phyloP scores from a whole-genome alignment of 2,797 vertebrate species.

The Salarias fasciatus region DNA sequence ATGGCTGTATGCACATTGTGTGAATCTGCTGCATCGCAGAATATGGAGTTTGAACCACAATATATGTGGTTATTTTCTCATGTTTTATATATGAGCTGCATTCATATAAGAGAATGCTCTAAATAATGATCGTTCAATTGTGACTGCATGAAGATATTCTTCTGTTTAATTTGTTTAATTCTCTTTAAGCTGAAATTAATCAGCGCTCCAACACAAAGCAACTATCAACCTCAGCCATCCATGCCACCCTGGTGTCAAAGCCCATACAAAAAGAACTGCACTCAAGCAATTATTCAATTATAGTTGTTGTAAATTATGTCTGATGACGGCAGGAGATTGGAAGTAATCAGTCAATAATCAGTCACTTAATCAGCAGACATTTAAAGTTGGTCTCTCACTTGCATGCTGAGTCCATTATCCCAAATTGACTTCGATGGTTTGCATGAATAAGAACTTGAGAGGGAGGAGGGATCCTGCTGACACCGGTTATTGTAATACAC shows the following conservation, averaged over 20 bases:
- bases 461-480: constrained; percentile 16
- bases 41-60: no score
- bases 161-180: no score
- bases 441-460: constrained; percentile 7
- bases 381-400: constrained; percentile 15
- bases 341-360: constrained; percentile 32
- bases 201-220: background rate
- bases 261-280: background rate
- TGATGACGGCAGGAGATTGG: constrained; percentile 19
- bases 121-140: no score
- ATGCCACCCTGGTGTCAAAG: background rate
- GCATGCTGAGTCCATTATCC: constrained; percentile 21
- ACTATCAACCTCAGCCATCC: background rate
- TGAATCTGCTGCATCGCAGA: no score
- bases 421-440: constrained; percentile 6
- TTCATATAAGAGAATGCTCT: no score
- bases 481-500: background rate
- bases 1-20: no score
- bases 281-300: constrained; percentile 2
- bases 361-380: constrained; percentile 28
- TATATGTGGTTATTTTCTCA: no score
- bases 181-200: background rate
- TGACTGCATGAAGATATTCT: no score
- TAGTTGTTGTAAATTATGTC: constrained; percentile 12
- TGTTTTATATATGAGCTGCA: no score